Percentiles rank a stretch among this genome's conserved stretches.
Evolutionary conservation across 2,888 invertebrate species (phyloP).

Genomic region (Nomada hirtipes): DNA sequence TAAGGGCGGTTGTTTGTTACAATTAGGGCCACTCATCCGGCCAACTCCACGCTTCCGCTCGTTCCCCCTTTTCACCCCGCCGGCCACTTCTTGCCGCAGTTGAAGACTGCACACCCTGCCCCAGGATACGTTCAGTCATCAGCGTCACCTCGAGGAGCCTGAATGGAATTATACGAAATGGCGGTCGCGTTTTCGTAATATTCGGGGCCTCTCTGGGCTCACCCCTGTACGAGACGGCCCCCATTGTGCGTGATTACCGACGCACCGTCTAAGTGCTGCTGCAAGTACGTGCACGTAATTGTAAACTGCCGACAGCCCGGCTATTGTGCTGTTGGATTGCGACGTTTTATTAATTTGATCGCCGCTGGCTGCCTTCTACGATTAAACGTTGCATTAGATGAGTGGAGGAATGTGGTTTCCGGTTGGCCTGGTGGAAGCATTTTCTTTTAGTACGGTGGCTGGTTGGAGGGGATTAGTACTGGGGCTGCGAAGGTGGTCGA

Average conservation of each 20-base stretch:
- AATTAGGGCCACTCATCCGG: slow-evolving; percentile 73
- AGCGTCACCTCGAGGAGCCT: slow-evolving; percentile 69
- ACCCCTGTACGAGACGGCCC: slow-evolving; percentile 19
- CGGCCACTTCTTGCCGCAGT: slow-evolving; percentile 57
- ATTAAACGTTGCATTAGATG: slow-evolving; percentile 3
- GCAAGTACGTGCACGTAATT: slow-evolving; percentile 57
- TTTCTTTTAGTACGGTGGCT: too few relatives aligned
- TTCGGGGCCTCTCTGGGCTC: slow-evolving; percentile 36
- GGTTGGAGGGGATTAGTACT: too few relatives aligned
- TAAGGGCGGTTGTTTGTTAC: slow-evolving; percentile 78
- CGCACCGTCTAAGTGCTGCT: slow-evolving; percentile 51
- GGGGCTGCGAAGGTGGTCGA: too few relatives aligned
- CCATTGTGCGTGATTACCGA: slow-evolving; percentile 61
- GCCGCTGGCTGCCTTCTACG: background rate
- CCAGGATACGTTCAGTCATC: slow-evolving; percentile 69
- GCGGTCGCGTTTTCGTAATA: slow-evolving; percentile 70
- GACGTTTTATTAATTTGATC: slow-evolving; percentile 53
- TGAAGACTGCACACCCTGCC: slow-evolving; percentile 54
- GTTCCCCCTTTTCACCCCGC: slow-evolving; percentile 41
- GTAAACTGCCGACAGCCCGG: slow-evolving; percentile 36
- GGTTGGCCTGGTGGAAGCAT: too few relatives aligned
- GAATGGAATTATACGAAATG: slow-evolving; percentile 71
- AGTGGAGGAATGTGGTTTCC: too few relatives aligned
- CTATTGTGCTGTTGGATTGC: slow-evolving; percentile 3
- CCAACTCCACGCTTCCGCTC: slow-evolving; percentile 54